Evolutionary conservation across 2,888 invertebrate species (phyloP), one percentile per base, ranked within the genome.

Genomic region (Smittia sp.): DNA sequence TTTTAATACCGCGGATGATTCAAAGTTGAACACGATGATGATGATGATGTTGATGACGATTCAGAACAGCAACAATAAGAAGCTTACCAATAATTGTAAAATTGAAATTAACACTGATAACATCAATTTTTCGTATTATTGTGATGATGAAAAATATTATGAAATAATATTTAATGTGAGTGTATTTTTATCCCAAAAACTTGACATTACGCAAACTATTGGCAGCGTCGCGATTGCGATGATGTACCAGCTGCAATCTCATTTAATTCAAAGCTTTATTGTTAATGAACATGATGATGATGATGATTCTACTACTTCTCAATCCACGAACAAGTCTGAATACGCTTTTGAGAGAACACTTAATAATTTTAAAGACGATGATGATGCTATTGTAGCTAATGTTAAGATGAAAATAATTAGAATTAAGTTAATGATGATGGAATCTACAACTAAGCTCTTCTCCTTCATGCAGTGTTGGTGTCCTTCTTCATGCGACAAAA

Each of bases 291-390:
- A 69, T 46, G 46, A 25, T n/a, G 27, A 27, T 27, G 63, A 27
- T 25, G n/a, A 25, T 41, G 25, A 15, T 72, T 58, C 63, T 65
- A 73, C 54, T 73, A 54, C 73, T 73, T 73, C 73, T 73, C 73
- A 74, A 81, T 82, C 83, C 83, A 84, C 84, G 84, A 84, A 85
- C 84, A 85, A 85, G 85, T 85, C 85, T 85, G 85, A 85, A 85
- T 85, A 85, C 84, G 85, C 85, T 85, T 85, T 85, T 85, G 85
- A 85, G 84, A 83, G 84, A 83, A 84, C 84, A 83, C 84, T 84
- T 85, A 84, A 83, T 85, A 84, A 84, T 83, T 72, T 41, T 74
- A 74, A 67, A 52, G 63, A 25, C 13, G 67, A 65, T 73, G 25
- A 62, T 32, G 39, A 83, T 83, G 84, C 74, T 75, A 74, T 75